These are phyloP conservation scores for Notothenia coriiceps DNA, from an alignment of 2,113 vertebrate species.

Conservation along the genomic window DNA sequence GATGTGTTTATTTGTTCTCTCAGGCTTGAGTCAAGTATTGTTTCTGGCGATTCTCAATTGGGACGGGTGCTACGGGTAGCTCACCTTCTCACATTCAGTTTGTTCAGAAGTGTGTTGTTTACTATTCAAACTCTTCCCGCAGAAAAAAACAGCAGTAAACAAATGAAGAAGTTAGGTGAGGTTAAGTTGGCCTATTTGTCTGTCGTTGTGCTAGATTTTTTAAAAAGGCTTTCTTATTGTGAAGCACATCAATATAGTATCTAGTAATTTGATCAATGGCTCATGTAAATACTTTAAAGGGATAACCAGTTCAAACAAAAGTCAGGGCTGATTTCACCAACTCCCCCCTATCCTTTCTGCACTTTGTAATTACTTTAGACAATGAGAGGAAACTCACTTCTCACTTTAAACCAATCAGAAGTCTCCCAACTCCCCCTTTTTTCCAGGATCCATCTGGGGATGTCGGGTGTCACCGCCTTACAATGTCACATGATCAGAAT, in stretches of 20 bases:
- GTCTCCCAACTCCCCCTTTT: slow-evolving; percentile 8
- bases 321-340: slow-evolving; percentile 13
- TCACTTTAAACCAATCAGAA: slow-evolving; percentile 59
- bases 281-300: neutral
- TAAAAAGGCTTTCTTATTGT: neutral
- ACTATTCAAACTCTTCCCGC: neutral
- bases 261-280: neutral
- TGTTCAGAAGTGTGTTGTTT: neutral
- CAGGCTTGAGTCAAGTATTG: neutral
- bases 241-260: neutral
- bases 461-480: slow-evolving; percentile 47
- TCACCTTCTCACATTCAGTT: neutral
- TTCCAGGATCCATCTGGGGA: slow-evolving; percentile 52
- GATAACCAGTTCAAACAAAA: neutral
- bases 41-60: neutral
- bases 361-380: slow-evolving; percentile 49
- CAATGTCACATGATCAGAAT: slow-evolving; percentile 68
- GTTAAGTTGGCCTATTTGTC: neutral
- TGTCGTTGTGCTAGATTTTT: neutral
- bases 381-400: slow-evolving; percentile 52
- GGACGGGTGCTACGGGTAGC: neutral
- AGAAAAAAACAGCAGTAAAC: slow-evolving; percentile 4
- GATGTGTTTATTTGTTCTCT: neutral
- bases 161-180: too few relatives aligned
- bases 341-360: neutral